Evolutionary conservation across 2,888 invertebrate genomes (phyloP).

Genomic region (Melanchra persicariae): DNA sequence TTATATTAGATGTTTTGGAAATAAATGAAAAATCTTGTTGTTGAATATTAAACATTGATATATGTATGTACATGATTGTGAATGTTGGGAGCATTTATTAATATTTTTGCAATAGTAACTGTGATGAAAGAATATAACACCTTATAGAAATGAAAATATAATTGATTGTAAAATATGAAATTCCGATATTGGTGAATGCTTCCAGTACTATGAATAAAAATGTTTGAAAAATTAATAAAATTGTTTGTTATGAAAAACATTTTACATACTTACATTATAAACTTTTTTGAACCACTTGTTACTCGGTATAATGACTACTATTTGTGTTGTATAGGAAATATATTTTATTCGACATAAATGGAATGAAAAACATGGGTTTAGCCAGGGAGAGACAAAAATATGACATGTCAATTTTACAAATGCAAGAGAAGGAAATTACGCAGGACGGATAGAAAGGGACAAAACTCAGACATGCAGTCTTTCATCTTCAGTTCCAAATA

Average conservation of each 20-base stretch:
- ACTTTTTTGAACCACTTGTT: constrained; percentile 73
- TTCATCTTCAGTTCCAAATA: background rate
- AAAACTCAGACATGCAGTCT: background rate
- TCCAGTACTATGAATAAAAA: constrained; percentile 49
- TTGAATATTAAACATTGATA: constrained; percentile 72
- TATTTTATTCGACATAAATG: constrained; percentile 24
- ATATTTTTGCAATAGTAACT: constrained; percentile 19
- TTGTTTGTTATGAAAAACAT: constrained; percentile 72
- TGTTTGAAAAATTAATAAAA: constrained; percentile 66
- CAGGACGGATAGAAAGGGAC: background rate
- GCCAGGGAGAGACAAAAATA: constrained; percentile 27
- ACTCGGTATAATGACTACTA: constrained; percentile 64
- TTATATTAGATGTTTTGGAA: constrained; percentile 81
- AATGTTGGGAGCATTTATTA: constrained; percentile 58
- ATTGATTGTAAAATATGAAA: constrained; percentile 9
- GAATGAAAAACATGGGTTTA: constrained; percentile 31
- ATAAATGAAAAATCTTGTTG: constrained; percentile 81
- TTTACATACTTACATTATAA: constrained; percentile 70
- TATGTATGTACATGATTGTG: constrained; percentile 45
- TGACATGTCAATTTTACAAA: background rate
- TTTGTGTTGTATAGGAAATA: constrained; percentile 32
- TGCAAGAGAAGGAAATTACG: background rate
- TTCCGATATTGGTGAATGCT: constrained; percentile 61
- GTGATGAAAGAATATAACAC: constrained; percentile 7
- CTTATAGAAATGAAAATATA: constrained; percentile 11